Evolutionary conservation across 2,113 vertebrate species (phyloP).

Genomic region (Lasiurus borealis): DNA sequence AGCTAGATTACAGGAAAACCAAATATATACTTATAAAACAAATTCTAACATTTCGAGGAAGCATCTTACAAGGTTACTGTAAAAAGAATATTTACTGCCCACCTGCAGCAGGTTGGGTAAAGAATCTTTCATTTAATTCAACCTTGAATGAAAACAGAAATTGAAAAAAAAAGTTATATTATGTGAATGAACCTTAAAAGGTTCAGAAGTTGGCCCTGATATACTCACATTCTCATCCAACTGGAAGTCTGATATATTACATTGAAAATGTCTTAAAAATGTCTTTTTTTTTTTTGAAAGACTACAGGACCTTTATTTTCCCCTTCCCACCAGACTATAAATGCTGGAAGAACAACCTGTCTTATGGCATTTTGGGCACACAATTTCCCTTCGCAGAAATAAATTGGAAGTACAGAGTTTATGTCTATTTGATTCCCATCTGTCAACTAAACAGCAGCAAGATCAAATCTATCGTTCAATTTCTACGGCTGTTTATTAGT

Average conservation of each 20-base stretch:
- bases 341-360: constrained; percentile 79
- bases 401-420: constrained; percentile 77
- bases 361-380: constrained; percentile 75
- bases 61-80: neutral
- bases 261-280: constrained; percentile 62
- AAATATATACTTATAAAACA: constrained; percentile 40
- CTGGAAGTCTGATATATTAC: constrained; percentile 53
- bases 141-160: neutral
- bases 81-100: neutral
- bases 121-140: neutral
- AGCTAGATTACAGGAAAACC: constrained; percentile 63
- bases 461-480: constrained; percentile 66
- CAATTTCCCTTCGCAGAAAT: constrained; percentile 70
- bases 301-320: constrained; percentile 73
- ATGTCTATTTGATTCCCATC: constrained; percentile 76
- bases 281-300: constrained; percentile 57
- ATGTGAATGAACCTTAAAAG: constrained; percentile 54
- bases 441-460: constrained; percentile 68
- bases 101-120: neutral
- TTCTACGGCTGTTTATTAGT: constrained; percentile 64
- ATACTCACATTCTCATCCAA: constrained; percentile 40
- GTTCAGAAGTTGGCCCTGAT: constrained; percentile 31
- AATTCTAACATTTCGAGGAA: constrained; percentile 17
- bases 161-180: neutral
- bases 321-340: constrained; percentile 72